Evolutionary conservation across 2,888 invertebrate species (phyloP).

Genomic region (Orthosia cruda): DNA sequence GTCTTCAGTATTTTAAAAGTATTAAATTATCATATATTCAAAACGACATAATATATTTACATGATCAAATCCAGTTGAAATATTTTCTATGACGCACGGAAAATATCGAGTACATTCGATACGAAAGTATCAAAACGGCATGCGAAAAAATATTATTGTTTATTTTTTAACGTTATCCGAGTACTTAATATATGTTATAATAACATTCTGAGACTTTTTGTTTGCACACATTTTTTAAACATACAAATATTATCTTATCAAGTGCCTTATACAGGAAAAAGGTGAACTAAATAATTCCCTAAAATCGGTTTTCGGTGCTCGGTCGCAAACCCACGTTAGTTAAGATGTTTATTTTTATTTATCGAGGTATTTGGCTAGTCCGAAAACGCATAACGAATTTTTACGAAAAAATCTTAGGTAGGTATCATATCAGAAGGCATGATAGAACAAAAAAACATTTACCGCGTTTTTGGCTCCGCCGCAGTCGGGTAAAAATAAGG

Average conservation of each 20-base stretch:
- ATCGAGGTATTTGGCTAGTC: constrained; percentile 86
- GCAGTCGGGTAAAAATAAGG: constrained; percentile 1
- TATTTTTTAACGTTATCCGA: constrained; percentile 34
- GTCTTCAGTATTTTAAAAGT: constrained; percentile 39
- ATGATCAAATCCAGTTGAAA: background rate
- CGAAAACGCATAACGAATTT: constrained; percentile 79
- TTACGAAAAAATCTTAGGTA: constrained; percentile 65
- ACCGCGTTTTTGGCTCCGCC: background rate
- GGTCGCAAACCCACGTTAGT: constrained; percentile 72
- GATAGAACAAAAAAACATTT: constrained; percentile 38
- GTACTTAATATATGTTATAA: constrained; percentile 46
- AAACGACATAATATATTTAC: background rate
- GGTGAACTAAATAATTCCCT: constrained; percentile 15
- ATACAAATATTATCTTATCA: constrained; percentile 23
- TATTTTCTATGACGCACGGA: background rate
- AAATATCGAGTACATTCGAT: constrained; percentile 37
- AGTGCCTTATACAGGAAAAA: constrained; percentile 67
- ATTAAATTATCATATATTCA: constrained; percentile 29
- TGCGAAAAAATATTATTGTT: constrained; percentile 49
- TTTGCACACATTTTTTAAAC: constrained; percentile 23
- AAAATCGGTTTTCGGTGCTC: constrained; percentile 79
- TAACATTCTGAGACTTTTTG: constrained; percentile 50
- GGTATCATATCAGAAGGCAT: constrained; percentile 53
- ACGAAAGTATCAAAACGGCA: constrained; percentile 37
- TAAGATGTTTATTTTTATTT: constrained; percentile 75